Conservation (phyloP, 2,113 vertebrate species). For the Callopanchax toddi region DNA sequence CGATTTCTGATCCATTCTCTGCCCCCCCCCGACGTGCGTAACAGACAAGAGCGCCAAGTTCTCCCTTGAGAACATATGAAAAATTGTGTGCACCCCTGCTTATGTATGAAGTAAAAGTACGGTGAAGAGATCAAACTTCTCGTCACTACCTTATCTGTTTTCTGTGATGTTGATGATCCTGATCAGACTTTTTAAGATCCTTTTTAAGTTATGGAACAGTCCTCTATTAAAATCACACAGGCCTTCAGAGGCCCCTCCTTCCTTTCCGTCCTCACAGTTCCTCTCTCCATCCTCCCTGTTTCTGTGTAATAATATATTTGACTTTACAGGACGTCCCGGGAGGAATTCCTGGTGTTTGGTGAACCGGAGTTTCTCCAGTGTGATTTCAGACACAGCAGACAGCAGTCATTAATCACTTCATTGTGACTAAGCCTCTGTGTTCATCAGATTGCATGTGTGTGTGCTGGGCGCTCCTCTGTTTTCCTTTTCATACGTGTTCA, state of each 20-base stretch:
- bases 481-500: conserved; percentile 53
- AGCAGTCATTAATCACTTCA: conserved; percentile 75
- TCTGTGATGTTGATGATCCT: not conserved
- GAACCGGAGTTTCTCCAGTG: conserved; percentile 70
- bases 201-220: too few species aligned
- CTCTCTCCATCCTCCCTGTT: too few species aligned
- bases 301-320: conserved; percentile 74
- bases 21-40: too few species aligned
- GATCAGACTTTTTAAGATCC: not conserved
- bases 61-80: too few species aligned
- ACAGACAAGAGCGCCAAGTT: too few species aligned
- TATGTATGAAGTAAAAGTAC: too few species aligned
- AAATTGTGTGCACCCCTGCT: too few species aligned
- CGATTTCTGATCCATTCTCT: too few species aligned
- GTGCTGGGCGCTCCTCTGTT: conserved; percentile 51
- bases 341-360: conserved; percentile 79
- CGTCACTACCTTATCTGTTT: too few species aligned
- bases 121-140: too few species aligned
- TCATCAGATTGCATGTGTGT: conserved; percentile 36
- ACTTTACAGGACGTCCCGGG: conserved; percentile 69
- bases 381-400: conserved; percentile 72
- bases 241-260: conserved; percentile 23
- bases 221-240: not conserved
- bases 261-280: too few species aligned
- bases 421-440: conserved; percentile 39